Conservation (phyloP, 2,113 vertebrate species). For the Thymallus thymallus region DNA sequence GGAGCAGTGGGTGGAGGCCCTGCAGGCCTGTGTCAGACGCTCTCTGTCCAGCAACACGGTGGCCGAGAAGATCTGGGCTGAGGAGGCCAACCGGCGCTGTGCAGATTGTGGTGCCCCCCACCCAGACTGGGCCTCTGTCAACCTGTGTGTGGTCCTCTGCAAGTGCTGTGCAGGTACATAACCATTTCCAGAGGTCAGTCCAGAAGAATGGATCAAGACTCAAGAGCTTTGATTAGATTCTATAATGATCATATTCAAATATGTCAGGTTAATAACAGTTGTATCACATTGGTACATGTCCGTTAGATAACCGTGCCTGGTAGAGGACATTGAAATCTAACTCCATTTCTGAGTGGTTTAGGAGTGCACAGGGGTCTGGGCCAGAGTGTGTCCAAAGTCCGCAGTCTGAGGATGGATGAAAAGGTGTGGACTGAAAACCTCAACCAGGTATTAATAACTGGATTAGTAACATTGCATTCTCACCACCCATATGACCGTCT, state of each 20-base stretch:
- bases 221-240: no score
- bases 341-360: slow-evolving; percentile 4
- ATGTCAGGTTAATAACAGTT: no score
- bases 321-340: not conserved
- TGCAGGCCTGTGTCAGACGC: slow-evolving; percentile 67
- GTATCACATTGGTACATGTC: no score
- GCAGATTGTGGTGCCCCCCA: slow-evolving; percentile 72
- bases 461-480: not conserved
- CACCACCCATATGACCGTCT: not conserved
- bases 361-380: slow-evolving; percentile 79
- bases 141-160: slow-evolving; percentile 82
- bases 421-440: slow-evolving; percentile 83
- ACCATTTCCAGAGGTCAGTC: not conserved
- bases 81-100: slow-evolving; percentile 71
- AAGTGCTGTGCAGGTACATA: slow-evolving; percentile 78
- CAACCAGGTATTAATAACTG: slow-evolving; percentile 71
- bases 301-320: no score
- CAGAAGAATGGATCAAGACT: not conserved
- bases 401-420: slow-evolving; percentile 82
- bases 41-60: slow-evolving; percentile 77
- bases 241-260: not conserved
- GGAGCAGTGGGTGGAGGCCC: slow-evolving; percentile 76
- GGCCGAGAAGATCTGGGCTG: slow-evolving; percentile 71
- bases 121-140: slow-evolving; percentile 83
- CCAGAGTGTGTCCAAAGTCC: slow-evolving; percentile 75